phyloP scores from a whole-genome alignment of 2,888 invertebrate genomes.

The Sturmia bella region DNA sequence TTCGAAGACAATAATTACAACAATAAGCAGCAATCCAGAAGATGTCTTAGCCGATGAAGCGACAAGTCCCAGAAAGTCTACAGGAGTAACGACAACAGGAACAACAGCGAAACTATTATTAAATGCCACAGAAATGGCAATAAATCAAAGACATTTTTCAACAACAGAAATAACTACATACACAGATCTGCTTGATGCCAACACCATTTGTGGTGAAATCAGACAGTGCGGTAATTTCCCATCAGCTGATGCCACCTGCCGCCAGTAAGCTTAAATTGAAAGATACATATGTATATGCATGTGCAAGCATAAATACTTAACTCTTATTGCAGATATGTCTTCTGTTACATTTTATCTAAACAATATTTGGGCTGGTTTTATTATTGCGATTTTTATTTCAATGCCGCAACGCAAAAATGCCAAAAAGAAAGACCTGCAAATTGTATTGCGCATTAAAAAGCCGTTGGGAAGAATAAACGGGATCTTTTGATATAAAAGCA shows the following conservation, averaged over 20 bases:
- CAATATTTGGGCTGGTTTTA: slow-evolving; percentile 71
- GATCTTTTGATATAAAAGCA: slow-evolving; percentile 26
- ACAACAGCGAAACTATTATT: slow-evolving; percentile 1
- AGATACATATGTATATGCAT: not conserved
- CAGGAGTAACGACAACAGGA: slow-evolving; percentile 20
- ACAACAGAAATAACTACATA: slow-evolving; percentile 33
- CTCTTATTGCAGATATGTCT: slow-evolving; percentile 68
- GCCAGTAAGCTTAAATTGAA: slow-evolving; percentile 65
- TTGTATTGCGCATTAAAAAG: slow-evolving; percentile 49
- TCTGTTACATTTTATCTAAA: slow-evolving; percentile 71
- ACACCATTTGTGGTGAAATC: slow-evolving; percentile 59
- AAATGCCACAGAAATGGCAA: slow-evolving; percentile 11
- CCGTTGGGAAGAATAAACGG: slow-evolving; percentile 17
- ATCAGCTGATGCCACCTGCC: slow-evolving; percentile 70
- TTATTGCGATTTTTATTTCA: slow-evolving; percentile 69
- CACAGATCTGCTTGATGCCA: slow-evolving; percentile 50
- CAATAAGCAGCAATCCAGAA: slow-evolving; percentile 16
- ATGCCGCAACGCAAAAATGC: slow-evolving; percentile 66
- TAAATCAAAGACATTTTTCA: slow-evolving; percentile 9
- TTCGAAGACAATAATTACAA: slow-evolving; percentile 11
- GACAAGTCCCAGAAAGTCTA: slow-evolving; percentile 6
- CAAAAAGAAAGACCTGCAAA: slow-evolving; percentile 61
- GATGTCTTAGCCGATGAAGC: slow-evolving; percentile 6
- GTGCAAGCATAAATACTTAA: slow-evolving; percentile 1
- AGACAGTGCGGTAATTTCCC: slow-evolving; percentile 53